A percentile compares a stretch with the other conserved stretches of the same genome.
These are phyloP conservation scores for Nothura maculosa DNA, from an alignment of 2,797 vertebrate species.

Conservation along the genomic window DNA sequence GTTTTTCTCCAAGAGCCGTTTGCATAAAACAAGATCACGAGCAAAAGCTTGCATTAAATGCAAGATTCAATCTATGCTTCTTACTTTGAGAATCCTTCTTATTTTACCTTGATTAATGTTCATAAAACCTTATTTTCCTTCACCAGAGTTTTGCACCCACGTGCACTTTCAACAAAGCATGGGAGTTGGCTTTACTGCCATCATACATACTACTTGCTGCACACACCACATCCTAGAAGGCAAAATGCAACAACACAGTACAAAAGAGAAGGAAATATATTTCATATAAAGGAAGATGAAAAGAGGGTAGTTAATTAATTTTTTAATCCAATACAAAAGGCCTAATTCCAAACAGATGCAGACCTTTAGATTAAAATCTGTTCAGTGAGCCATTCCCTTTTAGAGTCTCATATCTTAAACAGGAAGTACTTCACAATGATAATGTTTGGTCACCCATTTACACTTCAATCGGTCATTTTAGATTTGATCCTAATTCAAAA, in stretches of 20 bases:
- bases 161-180: slow-evolving; percentile 16
- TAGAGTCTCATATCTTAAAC: background rate
- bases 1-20: background rate
- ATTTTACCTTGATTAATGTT: slow-evolving; percentile 21
- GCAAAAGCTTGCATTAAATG: background rate
- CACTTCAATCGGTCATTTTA: background rate
- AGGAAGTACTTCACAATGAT: background rate
- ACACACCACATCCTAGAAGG: background rate
- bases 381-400: background rate
- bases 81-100: slow-evolving; percentile 9
- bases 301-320: background rate
- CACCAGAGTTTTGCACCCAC: background rate
- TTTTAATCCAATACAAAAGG: background rate
- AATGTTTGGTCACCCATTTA: background rate
- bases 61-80: background rate
- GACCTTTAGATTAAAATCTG: background rate
- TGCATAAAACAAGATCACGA: background rate
- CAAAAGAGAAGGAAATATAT: background rate
- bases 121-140: background rate
- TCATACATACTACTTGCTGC: background rate
- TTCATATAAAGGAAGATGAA: background rate
- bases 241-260: background rate
- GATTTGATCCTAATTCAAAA: background rate
- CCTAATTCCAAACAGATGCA: slow-evolving; percentile 7
- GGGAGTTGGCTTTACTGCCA: background rate